phyloP scores from a whole-genome alignment of 2,113 vertebrate genomes.

The Podarcis cretensis region DNA sequence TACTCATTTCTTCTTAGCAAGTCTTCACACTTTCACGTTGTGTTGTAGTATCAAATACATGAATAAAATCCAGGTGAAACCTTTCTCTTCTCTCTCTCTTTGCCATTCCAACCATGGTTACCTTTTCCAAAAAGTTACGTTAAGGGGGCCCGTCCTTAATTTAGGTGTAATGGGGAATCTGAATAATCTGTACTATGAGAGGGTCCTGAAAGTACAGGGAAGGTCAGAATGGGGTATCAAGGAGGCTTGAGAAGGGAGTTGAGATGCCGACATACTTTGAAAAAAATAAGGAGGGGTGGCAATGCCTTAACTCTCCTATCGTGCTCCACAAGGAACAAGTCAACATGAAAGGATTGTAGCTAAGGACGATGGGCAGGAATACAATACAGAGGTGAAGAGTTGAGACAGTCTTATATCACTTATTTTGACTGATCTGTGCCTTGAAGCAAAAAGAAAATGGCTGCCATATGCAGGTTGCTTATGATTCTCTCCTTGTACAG shows the following conservation, averaged over 20 bases:
- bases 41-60: background rate
- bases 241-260: background rate
- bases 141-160: background rate
- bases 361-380: background rate
- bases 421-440: background rate
- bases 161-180: background rate
- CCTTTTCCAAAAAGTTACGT: background rate
- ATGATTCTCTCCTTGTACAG: background rate
- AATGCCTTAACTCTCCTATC: background rate
- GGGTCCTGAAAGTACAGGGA: background rate
- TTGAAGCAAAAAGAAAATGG: background rate
- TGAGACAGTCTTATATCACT: background rate
- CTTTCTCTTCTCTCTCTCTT: background rate
- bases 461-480: background rate
- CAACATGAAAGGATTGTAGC: background rate
- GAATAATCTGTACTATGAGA: background rate
- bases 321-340: background rate
- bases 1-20: slow-evolving; percentile 27
- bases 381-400: background rate
- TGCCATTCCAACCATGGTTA: background rate
- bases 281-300: background rate
- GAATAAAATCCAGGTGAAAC: background rate
- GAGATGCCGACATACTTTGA: background rate
- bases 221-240: background rate
- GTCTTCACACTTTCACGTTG: slow-evolving; percentile 12